These are phyloP conservation scores for Heteractis magnifica DNA, from an alignment of 92 coral and sea anemone genomes.

Conservation along the genomic window DNA sequence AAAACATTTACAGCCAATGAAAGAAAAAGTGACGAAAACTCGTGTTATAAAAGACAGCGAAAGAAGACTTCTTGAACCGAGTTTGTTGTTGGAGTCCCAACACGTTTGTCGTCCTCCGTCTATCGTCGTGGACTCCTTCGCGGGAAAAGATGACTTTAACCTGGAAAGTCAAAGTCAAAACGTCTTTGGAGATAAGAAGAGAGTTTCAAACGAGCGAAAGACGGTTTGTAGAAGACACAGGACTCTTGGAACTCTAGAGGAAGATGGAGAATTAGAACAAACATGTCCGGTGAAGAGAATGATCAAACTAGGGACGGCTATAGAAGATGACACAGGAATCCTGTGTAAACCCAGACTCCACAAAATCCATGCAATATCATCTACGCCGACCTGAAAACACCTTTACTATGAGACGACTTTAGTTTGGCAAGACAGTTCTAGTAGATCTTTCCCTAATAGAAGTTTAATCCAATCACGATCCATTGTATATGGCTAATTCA, in stretches of 20 bases:
- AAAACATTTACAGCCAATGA: background rate
- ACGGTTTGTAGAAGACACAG: background rate
- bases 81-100: background rate
- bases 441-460: background rate
- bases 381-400: background rate
- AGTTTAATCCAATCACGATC: no score
- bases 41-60: background rate
- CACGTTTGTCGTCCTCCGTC: background rate
- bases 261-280: background rate
- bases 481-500: no score
- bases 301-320: background rate
- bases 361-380: background rate
- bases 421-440: background rate
- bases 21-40: background rate
- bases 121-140: background rate
- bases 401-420: background rate
- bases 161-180: background rate
- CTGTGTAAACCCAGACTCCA: constrained; percentile 24
- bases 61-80: background rate
- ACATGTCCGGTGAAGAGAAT: background rate
- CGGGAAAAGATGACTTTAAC: background rate
- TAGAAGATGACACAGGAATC: constrained; percentile 15
- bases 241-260: background rate
- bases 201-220: background rate
- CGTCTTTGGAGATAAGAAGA: background rate